Evolutionary conservation across 2,888 invertebrate species (phyloP).

Genomic region (Agriopis leucophaearia): DNA sequence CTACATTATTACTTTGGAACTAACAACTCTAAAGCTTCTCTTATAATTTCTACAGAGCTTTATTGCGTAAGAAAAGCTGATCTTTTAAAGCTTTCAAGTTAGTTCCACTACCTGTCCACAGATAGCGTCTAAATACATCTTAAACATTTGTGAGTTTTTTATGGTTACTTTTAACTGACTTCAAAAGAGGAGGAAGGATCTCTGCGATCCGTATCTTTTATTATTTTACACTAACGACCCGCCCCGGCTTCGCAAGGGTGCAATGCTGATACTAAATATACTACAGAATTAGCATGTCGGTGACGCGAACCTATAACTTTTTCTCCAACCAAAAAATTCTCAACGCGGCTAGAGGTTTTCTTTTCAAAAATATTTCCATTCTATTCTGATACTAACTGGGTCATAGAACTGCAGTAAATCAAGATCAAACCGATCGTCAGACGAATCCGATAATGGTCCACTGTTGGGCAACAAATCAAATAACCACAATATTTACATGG

Average conservation of each 20-base stretch:
- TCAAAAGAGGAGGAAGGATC: too few relatives aligned
- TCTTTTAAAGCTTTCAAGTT: background rate
- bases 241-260: too few relatives aligned
- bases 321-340: too few relatives aligned
- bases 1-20: slow-evolving; percentile 9
- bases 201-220: too few relatives aligned
- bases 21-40: slow-evolving; percentile 1
- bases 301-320: too few relatives aligned
- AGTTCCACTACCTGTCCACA: slow-evolving; percentile 20
- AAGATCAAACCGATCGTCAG: slow-evolving; percentile 39
- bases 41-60: background rate
- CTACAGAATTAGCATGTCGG: too few relatives aligned
- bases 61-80: background rate
- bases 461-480: slow-evolving; percentile 45
- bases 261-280: too few relatives aligned
- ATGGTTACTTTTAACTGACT: too few relatives aligned
- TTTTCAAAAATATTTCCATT: background rate
- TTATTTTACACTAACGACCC: too few relatives aligned
- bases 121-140: slow-evolving; percentile 18
- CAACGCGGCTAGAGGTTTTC: too few relatives aligned
- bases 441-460: slow-evolving; percentile 37
- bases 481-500: slow-evolving; percentile 46
- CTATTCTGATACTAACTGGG: slow-evolving; percentile 1
- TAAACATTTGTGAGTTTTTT: too few relatives aligned
- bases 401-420: slow-evolving; percentile 36